Conservation (phyloP, 1,140 invertebrate genomes). For the Orchestia grillus region DNA sequence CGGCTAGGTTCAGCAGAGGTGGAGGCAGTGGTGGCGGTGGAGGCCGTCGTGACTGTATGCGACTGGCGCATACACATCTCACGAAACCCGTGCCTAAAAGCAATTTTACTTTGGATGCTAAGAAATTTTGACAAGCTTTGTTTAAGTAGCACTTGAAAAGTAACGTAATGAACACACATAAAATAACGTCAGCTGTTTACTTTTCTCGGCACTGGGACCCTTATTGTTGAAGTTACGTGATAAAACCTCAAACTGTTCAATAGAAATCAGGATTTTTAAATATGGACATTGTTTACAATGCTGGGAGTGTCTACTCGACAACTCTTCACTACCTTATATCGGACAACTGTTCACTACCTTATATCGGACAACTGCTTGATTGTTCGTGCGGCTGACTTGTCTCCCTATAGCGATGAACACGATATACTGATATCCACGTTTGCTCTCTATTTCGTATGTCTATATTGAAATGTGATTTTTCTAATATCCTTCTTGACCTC, state of each 20-base stretch:
- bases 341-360: background rate
- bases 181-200: background rate
- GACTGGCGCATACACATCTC: background rate
- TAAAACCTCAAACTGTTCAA: background rate
- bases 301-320: background rate
- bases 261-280: background rate
- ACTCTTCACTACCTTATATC: background rate
- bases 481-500: too few species aligned
- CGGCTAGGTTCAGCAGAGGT: background rate
- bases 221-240: background rate
- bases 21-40: too few species aligned
- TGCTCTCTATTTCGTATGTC: background rate
- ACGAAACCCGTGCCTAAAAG: background rate
- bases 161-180: background rate
- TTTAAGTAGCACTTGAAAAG: background rate
- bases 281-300: background rate
- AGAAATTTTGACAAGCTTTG: background rate
- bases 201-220: background rate
- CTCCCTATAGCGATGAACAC: background rate
- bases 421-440: background rate
- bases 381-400: background rate
- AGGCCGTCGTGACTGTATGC: too few species aligned
- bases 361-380: background rate
- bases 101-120: background rate
- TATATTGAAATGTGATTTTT: too few species aligned